phyloP scores from a whole-genome alignment of 2,797 vertebrate species.

The Selene dorsalis region DNA sequence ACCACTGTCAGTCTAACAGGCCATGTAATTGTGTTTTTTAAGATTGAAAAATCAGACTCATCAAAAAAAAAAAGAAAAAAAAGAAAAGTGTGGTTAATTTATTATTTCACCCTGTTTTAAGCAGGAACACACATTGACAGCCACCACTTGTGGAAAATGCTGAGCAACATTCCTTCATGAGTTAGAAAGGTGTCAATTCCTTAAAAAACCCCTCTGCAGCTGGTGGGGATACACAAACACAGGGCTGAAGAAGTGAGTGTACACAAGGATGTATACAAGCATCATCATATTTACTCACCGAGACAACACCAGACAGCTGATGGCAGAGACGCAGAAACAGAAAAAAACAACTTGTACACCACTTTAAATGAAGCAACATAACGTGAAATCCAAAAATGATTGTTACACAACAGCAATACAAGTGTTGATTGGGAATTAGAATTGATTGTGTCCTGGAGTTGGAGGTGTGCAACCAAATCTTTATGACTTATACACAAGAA shows the following conservation, averaged over 20 bases:
- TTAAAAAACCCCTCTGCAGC: conserved; percentile 28
- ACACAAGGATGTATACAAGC: conserved; percentile 43
- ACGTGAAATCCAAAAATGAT: not conserved
- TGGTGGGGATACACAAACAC: conserved; percentile 37
- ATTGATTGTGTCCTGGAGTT: not conserved
- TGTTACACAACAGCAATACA: not conserved
- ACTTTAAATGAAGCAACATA: not conserved
- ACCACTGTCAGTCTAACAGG: not conserved
- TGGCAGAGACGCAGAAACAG: conserved; percentile 24
- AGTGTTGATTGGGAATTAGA: not conserved
- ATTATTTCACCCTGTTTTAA: not conserved
- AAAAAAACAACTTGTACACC: conserved; percentile 2
- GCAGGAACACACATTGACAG: not conserved
- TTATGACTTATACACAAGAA: not conserved
- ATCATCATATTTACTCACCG: conserved; percentile 63
- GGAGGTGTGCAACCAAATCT: not conserved
- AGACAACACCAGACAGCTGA: conserved; percentile 59
- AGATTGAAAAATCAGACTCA: not conserved
- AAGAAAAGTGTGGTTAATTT: not conserved
- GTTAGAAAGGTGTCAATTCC: not conserved
- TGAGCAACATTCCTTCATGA: not conserved
- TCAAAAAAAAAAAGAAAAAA: not conserved
- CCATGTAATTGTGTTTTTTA: not conserved
- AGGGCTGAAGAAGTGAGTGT: conserved; percentile 33
- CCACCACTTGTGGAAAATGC: not conserved